These are phyloP conservation scores for Microctonus aethiopoides DNA, from an alignment of 2,888 invertebrate species.

Conservation along the genomic window DNA sequence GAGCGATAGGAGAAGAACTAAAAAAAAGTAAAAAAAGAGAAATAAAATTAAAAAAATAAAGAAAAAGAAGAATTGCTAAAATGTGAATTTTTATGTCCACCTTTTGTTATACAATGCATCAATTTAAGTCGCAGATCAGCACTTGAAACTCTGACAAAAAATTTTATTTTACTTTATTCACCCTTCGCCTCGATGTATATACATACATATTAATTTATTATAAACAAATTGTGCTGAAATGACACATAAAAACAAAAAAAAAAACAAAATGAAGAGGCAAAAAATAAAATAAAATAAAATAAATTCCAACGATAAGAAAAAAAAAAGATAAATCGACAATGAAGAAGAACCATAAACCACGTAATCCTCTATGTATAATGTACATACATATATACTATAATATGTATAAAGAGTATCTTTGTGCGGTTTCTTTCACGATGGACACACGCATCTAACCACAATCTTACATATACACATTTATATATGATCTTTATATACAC, in stretches of 20 bases:
- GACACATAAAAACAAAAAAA: background rate
- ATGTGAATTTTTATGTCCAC: background rate
- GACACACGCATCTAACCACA: constrained; percentile 4
- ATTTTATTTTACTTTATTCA: background rate
- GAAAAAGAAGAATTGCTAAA: constrained; percentile 12
- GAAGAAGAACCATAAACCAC: constrained; percentile 53
- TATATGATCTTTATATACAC: background rate
- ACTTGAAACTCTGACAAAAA: background rate
- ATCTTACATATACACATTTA: background rate
- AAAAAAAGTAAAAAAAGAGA: constrained; percentile 14
- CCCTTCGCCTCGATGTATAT: background rate
- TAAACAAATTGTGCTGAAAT: background rate
- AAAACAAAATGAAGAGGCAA: constrained; percentile 39
- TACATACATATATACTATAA: too few relatives aligned
- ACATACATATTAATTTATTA: background rate
- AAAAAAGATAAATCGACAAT: constrained; percentile 32
- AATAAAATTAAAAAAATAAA: constrained; percentile 11
- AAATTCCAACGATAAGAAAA: constrained; percentile 23
- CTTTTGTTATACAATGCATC: background rate
- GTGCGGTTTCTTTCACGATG: constrained; percentile 1
- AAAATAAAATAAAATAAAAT: constrained; percentile 38
- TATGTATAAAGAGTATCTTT: constrained; percentile 52
- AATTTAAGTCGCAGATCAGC: background rate
- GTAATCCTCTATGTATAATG: constrained; percentile 60
- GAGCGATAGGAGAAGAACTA: constrained; percentile 58